Percentiles rank a stretch among this genome's conserved stretches.
phyloP scores from a whole-genome alignment of 2,888 invertebrate genomes.

The Maniola hyperantus region DNA sequence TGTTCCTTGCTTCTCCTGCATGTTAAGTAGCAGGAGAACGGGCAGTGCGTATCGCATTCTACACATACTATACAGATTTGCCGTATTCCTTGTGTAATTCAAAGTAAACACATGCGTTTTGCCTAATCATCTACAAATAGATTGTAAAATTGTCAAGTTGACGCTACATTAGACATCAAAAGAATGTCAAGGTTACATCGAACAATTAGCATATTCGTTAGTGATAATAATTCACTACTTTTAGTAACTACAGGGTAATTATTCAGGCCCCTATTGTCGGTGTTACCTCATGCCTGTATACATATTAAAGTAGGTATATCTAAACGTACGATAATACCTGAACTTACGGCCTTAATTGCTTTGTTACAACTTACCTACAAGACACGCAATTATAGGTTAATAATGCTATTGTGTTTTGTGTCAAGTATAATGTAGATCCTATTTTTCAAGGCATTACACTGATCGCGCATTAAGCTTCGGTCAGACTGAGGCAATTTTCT shows the following conservation, averaged over 20 bases:
- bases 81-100: neutral
- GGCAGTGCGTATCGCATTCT: too few species aligned
- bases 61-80: neutral
- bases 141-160: constrained; percentile 28
- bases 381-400: constrained; percentile 18
- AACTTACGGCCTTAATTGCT: constrained; percentile 24
- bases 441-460: neutral
- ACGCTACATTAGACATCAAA: constrained; percentile 52
- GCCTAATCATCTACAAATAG: constrained; percentile 13
- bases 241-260: constrained; percentile 45
- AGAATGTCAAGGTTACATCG: constrained; percentile 65
- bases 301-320: constrained; percentile 22
- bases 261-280: constrained; percentile 48
- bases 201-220: constrained; percentile 59
- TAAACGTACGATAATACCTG: constrained; percentile 17
- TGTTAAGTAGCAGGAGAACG: too few species aligned
- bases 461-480: neutral
- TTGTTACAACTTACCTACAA: constrained; percentile 10
- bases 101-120: constrained; percentile 1
- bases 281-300: constrained; percentile 30
- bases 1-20: too few species aligned
- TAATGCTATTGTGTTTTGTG: constrained; percentile 23
- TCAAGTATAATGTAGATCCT: neutral
- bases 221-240: constrained; percentile 51
- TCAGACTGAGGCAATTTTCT: too few species aligned